These are phyloP conservation scores for Cyclina sinensis DNA, from an alignment of 1,140 invertebrate genomes.

Conservation along the genomic window DNA sequence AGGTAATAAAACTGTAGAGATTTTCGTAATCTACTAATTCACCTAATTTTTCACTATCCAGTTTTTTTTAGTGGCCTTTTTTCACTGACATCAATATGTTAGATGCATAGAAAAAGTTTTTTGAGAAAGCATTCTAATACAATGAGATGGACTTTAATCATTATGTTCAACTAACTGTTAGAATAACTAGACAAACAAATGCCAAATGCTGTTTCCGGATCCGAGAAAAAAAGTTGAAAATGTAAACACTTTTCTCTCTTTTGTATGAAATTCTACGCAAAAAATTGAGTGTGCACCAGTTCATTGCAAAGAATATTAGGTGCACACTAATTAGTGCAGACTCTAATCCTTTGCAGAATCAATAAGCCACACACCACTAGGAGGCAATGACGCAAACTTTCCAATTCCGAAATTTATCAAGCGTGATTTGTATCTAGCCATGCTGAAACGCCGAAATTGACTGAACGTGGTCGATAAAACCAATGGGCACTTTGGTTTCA, in stretches of 20 bases:
- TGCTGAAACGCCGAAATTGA: background rate
- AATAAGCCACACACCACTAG: background rate
- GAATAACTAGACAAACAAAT: background rate
- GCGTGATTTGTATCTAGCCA: constrained; percentile 6
- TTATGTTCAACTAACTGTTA: background rate
- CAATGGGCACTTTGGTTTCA: background rate
- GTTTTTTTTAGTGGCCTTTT: too few species aligned
- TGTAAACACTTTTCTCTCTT: too few species aligned
- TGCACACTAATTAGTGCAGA: constrained; percentile 4
- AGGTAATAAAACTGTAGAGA: too few species aligned
- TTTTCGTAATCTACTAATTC: too few species aligned
- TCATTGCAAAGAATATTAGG: background rate
- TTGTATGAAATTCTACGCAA: too few species aligned
- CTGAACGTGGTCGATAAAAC: constrained; percentile 24
- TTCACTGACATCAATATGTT: too few species aligned
- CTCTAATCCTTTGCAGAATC: background rate
- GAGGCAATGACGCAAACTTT: constrained; percentile 19
- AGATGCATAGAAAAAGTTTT: background rate
- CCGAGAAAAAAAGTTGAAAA: background rate
- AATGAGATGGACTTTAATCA: background rate
- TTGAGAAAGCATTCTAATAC: background rate
- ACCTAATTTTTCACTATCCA: too few species aligned
- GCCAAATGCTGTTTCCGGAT: background rate
- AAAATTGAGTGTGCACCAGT: too few species aligned
- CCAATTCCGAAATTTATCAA: background rate